Evolutionary conservation across 1,140 invertebrate species (phyloP), one percentile per base, ranked within the genome.

Genomic region (Drosophila tani): DNA sequence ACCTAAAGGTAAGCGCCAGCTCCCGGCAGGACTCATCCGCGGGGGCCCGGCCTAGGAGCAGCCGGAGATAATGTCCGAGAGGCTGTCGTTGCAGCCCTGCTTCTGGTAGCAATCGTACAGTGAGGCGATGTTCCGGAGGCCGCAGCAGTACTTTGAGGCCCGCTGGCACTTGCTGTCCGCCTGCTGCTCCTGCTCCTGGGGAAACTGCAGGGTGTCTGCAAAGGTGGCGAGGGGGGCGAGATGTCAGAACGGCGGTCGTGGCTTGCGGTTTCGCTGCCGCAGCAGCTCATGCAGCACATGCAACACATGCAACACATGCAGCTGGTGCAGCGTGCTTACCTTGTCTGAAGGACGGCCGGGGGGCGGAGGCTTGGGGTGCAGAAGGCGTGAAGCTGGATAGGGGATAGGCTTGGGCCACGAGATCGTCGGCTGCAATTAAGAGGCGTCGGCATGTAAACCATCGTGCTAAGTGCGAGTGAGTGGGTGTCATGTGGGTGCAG

Each of bases 361-460:
- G 38, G 7, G 40, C 38, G 11, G 55, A 17, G 7, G 71, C 55
- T 15, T n/a, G 35, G 57, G 47, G 24, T 2, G 41, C 17, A 17
- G 46, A 9, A 1, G 38, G 35, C 21, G 73, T 41, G 38, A 41
- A 43, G 9, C 60, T 21, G 43, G 51, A 38, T 19, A 21, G 29
- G 9, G 56, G 74, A 24, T 45, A 53, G 35, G 21, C 41, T 29
- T 55, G 41, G 27, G 19, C 35, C 55, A 66, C 53, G 35, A 46
- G 35, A 41, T 45, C 41, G 27, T 38, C 57, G 21, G 51, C 84
- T 87, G 84, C 62, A 88, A 87, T 81, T 88, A 87, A 90, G 82
- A 84, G 66, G 65, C 63, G 68, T 63, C 67, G 56, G 70, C 67
- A 66, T 82, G 83, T 87, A 68, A 82, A 59, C 70, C 46, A 76